Evolutionary conservation across 2,113 vertebrate species (phyloP), one percentile per base, ranked within the genome.

Genomic region (Catagonus wagneri): DNA sequence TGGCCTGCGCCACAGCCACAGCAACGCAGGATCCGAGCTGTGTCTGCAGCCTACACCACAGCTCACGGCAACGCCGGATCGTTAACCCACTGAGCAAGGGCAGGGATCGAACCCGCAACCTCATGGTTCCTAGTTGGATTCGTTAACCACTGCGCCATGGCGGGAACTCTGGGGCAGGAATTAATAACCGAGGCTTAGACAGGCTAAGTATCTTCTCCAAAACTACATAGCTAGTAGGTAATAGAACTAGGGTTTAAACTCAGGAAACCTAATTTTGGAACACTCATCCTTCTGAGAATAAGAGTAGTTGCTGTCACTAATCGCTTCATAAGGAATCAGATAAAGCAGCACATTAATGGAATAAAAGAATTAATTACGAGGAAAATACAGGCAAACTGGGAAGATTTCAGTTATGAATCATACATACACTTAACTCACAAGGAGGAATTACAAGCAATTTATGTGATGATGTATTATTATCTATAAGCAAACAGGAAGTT

Each of bases 401-500:
- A 90, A 74, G 76, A 95, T 50, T 95, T 88, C 76, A 83, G 39
- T 68, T 75, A 81, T 44, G 56, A 95, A 69, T 66, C 19, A 76
- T 61, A 92, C 7, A 65, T 80, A 94, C 15, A 75, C 71, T 75
- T 83, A 88, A 61, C 25, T 54, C 20, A 76, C 36, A 80, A 69
- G 86, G 44, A 96, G 36, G 34, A 96, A 88, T 80, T 83, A 96
- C 2, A 90, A 90, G 60, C 71, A 90, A 93, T 84, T 96, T 93
- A 83, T 93, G 52, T 52, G 69, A 58, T 83, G 22, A 63, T 95
- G 34, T 39, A 94, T 97, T 94, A 95, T 96, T 94, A 95, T 96
- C 93, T 94, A 96, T 86, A 91, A 96, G 83, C 58, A 94, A 92
- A 83, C 22, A 92, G 34, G 68, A 84, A 89, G 50, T 81, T 94